Evolutionary conservation across 2,113 vertebrate species (phyloP).

Genomic region (Bombycilla garrulus): DNA sequence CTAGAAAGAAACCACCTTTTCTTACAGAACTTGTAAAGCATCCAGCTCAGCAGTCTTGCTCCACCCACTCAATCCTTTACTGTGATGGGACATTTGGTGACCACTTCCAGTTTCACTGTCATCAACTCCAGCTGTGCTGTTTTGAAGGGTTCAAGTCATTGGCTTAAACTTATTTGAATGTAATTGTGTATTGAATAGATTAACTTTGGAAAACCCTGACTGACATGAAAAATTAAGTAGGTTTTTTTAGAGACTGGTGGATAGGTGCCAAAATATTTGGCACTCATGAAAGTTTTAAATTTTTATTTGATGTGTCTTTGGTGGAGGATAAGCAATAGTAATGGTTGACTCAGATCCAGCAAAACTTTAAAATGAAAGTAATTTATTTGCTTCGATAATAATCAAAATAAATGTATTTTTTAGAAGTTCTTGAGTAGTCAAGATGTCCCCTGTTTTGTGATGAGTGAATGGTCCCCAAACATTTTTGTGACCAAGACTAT

Average conservation of each 20-base stretch:
- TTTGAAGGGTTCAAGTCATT: background rate
- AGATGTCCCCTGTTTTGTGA: background rate
- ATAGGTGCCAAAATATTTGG: constrained; percentile 36
- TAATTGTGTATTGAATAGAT: constrained; percentile 23
- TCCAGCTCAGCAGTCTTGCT: background rate
- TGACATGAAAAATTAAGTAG: background rate
- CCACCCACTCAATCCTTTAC: background rate
- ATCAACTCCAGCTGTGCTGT: background rate
- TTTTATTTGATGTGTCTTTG: constrained; percentile 21
- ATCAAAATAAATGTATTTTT: background rate
- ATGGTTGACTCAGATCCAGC: background rate
- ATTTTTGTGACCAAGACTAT: background rate
- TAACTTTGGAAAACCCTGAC: background rate
- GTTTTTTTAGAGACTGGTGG: background rate
- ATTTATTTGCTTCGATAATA: constrained; percentile 27
- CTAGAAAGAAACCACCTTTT: background rate
- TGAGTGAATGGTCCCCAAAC: background rate
- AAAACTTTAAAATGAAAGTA: constrained; percentile 30
- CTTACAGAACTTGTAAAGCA: background rate
- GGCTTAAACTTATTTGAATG: constrained; percentile 12
- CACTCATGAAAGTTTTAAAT: background rate
- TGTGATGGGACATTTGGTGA: background rate
- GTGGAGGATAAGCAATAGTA: background rate
- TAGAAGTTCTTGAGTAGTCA: background rate
- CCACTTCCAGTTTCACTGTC: background rate